Evolutionary conservation across 2,888 invertebrate genomes (phyloP), one percentile per base, ranked within the genome.

Genomic region (Chromoteleia sp.): DNA sequence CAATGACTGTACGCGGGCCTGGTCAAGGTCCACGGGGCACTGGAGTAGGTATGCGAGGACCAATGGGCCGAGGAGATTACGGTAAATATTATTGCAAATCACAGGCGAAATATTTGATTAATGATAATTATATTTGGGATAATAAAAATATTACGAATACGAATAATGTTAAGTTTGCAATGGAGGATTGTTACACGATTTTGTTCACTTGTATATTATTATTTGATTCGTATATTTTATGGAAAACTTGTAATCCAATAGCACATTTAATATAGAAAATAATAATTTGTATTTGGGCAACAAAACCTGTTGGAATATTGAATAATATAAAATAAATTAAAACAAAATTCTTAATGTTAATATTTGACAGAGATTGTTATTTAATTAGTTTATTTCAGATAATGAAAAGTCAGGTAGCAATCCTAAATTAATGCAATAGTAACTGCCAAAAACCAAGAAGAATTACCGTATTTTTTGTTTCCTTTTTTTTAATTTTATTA

Each of bases 61-160:
- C 95, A 82, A 95, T 97, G 94, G 95, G 97, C 85, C 94, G 96
- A 88, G 96, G 97, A 86, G 97, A 97, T 92, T 97, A 97, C 93
- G 97, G 97, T 97, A 95, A 96, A 97, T 95, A 84, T 61, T 68
- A 14, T 21, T 19, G 48, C 39, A 50, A 67, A 68, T 67, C 50
- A 45, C n/a, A 48, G n/a, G 29, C 41, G 52, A 59, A 21, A 58
- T 25, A 43, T 15, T 14, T 33, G 1, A 33, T 7, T 19, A 48
- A 30, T 39, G 7, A 52, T 43, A 59, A 33, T 29, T 17, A 48
- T 2, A 1, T n/a, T 48, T 41, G 19, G n/a, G 48, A 36, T 50
- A n/a, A 65, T 36, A 39, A 65, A 19, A 25, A 58, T 21, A 36
- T 21, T 15, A 68, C 59, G 6, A n/a, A 10, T 4, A 33, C 5